Conservation (phyloP, 2,113 vertebrate genomes). For the Phasianus colchicus region DNA sequence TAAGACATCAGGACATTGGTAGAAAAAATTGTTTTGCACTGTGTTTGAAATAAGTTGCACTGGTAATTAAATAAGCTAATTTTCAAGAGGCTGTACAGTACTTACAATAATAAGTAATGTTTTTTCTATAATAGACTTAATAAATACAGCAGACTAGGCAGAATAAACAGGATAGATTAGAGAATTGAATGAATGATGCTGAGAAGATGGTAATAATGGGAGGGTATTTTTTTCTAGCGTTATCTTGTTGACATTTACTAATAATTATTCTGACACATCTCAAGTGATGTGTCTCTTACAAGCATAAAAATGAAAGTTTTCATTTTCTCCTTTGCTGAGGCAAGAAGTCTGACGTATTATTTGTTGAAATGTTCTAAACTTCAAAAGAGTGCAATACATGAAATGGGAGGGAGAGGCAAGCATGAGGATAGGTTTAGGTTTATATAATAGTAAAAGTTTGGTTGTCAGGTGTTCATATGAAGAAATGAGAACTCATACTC, state of each 20-base stretch:
- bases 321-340: not conserved
- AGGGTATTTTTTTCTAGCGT: not conserved
- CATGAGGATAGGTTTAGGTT: not conserved
- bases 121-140: not conserved
- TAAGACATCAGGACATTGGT: not conserved
- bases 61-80: not conserved
- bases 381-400: not conserved
- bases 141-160: not conserved
- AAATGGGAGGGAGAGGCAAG: not conserved
- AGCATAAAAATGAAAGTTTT: not conserved
- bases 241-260: not conserved
- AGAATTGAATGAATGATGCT: not conserved
- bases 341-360: not conserved
- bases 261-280: not conserved
- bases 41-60: not conserved
- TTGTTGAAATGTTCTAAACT: not conserved
- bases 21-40: rapidly evolving
- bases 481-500: not conserved
- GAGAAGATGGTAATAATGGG: not conserved
- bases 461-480: not conserved
- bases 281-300: not conserved
- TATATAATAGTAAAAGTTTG: not conserved
- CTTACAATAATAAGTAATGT: not conserved
- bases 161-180: not conserved
- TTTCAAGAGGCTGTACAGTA: not conserved